Evolutionary conservation across 2,113 vertebrate species (phyloP), one percentile per base, ranked within the genome.

Genomic region (Aplodontia rufa): DNA sequence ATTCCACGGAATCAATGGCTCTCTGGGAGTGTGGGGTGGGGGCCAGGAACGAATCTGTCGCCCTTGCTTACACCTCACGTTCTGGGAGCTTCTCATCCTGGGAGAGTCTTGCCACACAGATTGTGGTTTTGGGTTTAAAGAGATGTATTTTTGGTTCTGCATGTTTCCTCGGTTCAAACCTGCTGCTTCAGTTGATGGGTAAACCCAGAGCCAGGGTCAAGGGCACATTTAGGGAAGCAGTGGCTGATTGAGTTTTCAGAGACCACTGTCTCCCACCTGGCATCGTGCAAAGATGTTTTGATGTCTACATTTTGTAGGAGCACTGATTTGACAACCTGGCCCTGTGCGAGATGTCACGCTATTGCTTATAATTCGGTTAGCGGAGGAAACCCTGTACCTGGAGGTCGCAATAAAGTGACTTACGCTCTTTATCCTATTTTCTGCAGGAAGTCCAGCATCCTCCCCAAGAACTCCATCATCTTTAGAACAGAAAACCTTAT

Each of bases 301-400:
- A 87, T 24, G 69, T 26, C 71, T 6, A 47, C 37, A 47, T 94
- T 91, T 79, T 75, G 35, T 47, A 42, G 42, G 76, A 37, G 7
- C 0, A 0, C 69, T 16, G 37, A 71, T 45, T 60, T 87, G 68
- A 87, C 8, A 37, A 12, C 32, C 53, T 30, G 72, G 6, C 16
- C 30, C 40, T 35, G 4, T 58, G 28, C 26, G 40, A 60, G 89
- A 80, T 72, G 64, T 26, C 45, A 22, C 13, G 42, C 45, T 13
- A 17, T 28, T 76, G 35, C 60, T 68, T 66, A 6, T 49, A 32
- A 83, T 32, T 47, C 35, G 17, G 26, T 20, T 9, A 30, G 28
- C 20, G 71, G 92, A 78, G 85, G 79, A 79, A 8, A 85, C 47
- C 28, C 71, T 55, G 22, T 20, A 75, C 47, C 89, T 74, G 79